phyloP scores from a whole-genome alignment of 2,797 vertebrate species.

The Botia kubotai region DNA sequence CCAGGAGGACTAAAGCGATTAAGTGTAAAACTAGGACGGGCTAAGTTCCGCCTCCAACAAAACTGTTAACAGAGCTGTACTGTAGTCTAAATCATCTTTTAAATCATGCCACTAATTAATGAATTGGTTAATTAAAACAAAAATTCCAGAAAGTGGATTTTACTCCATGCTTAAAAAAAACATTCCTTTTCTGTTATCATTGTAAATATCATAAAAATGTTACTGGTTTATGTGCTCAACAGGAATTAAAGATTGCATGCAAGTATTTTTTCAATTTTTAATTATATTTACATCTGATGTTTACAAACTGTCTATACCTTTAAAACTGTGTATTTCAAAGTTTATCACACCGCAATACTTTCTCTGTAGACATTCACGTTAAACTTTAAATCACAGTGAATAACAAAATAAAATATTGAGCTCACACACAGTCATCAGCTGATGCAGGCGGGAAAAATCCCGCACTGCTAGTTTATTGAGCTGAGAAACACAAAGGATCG shows the following conservation, averaged over 20 bases:
- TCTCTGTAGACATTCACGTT: background rate
- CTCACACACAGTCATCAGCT: constrained; percentile 30
- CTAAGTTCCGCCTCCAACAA: background rate
- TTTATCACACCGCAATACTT: no score
- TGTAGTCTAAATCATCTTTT: background rate
- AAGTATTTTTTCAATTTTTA: no score
- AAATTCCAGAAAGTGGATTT: background rate
- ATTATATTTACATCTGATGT: no score
- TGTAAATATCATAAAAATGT: no score
- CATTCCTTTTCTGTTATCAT: background rate
- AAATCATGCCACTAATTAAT: background rate
- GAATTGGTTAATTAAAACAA: no score
- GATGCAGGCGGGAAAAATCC: constrained; percentile 54
- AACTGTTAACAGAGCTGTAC: background rate
- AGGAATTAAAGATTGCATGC: no score
- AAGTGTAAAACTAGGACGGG: background rate
- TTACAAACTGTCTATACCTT: no score
- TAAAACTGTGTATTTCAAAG: no score
- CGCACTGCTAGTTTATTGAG: constrained; percentile 64
- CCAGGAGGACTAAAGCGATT: background rate
- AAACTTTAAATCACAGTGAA: background rate
- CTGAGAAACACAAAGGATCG: constrained; percentile 52
- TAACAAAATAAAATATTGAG: background rate
- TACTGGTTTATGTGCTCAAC: no score
- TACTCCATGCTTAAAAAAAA: background rate